Conservation (phyloP, 2,797 vertebrate species). For the Loris lydekkerianus region DNA sequence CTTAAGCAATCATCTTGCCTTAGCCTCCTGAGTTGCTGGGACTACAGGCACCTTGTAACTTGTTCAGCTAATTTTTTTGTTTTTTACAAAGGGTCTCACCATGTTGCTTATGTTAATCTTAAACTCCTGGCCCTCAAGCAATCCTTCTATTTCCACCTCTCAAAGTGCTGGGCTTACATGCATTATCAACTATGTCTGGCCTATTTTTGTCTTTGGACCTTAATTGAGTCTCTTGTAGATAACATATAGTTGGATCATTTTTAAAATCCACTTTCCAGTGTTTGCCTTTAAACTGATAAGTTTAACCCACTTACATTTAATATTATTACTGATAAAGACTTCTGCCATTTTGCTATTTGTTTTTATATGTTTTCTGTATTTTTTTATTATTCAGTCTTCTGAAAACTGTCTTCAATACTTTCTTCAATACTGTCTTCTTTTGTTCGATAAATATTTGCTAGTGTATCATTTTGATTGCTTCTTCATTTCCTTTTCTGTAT, state of each 20-base stretch:
- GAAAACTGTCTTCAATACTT: not conserved
- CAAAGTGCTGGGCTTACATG: not conserved
- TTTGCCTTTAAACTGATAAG: not conserved
- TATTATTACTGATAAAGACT: not conserved
- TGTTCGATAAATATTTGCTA: not conserved
- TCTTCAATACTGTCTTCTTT: not conserved
- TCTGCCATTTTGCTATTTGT: not conserved
- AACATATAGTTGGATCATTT: not conserved
- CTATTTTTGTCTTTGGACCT: not conserved
- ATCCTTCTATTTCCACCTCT: not conserved
- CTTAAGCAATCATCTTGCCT: not conserved
- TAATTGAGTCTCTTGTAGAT: not conserved
- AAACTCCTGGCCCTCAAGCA: not conserved
- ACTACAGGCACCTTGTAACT: not conserved
- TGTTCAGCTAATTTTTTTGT: not conserved
- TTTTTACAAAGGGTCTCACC: not conserved
- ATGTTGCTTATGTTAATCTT: not conserved
- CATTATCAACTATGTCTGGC: not conserved
- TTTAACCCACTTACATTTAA: not conserved
- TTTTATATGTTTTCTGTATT: not conserved
- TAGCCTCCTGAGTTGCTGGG: not conserved
- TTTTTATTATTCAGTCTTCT: not conserved
- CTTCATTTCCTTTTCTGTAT: not conserved
- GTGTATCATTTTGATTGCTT: not conserved
- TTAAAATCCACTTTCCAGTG: not conserved